Evolutionary conservation across 1,140 invertebrate genomes (phyloP), one percentile per base, ranked within the genome.

Genomic region (Chrysopa pallens): DNA sequence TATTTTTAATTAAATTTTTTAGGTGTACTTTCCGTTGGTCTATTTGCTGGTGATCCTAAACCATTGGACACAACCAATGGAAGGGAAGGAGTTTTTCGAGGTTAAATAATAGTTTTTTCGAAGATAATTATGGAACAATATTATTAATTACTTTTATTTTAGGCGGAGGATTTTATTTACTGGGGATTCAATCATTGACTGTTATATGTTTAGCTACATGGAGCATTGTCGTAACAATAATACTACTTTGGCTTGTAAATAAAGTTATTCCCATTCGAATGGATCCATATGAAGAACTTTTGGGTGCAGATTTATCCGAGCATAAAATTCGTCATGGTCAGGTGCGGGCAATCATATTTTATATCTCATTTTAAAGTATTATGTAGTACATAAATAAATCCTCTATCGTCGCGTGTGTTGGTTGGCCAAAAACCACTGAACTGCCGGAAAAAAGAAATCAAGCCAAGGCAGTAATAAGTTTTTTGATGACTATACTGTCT

Each of bases 271-370:
- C 79, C 6, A 84, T 93, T 41, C 68, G 88, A 29, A 86, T 92
- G 83, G 71, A 76, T 39, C 70, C 77, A 1, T 74, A 84, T 44
- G 83, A 87, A 41, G 88, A 93, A 58, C 63, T 91, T 13, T 56
- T 91, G 1, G 88, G 88, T 4, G 87, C 87, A 9, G 88, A 92
- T 69, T 66, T 90, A 11, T 78, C 80, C 1, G 88, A 92, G 56
- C 89, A 92, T 61, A 72, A 73, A 38, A 78, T 92, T 41, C 61
- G 64, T 48, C 72, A 77, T 53, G 63, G 69, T 27, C 60, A 71
- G 54, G 73, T 74, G 46, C 47, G 44, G 46, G 36, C 2, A 23
- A 33, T 33, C 11, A 11, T 31, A 31, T 31, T 31, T 31, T 7
- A 31, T 9, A 42, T 42, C 38, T 1, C 8, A 5, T 42, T 31